These are phyloP conservation scores for Coleophora deauratella DNA, from an alignment of 2,888 invertebrate species.

Conservation along the genomic window DNA sequence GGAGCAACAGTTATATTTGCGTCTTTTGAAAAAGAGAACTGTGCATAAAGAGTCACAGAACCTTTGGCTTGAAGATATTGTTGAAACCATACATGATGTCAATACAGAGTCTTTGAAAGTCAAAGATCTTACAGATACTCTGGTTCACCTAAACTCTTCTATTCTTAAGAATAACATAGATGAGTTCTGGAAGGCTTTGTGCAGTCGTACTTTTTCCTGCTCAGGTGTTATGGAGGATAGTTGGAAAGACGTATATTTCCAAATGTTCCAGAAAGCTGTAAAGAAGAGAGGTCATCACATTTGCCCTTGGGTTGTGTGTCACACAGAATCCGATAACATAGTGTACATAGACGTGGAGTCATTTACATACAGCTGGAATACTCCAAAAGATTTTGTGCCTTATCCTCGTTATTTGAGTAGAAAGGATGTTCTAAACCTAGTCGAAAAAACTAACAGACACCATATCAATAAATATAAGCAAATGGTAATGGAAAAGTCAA, in stretches of 20 bases:
- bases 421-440: conserved; percentile 49
- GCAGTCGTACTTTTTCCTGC: conserved; percentile 34
- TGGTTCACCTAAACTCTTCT: conserved; percentile 58
- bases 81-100: conserved; percentile 59
- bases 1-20: conserved; percentile 68
- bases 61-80: conserved; percentile 75
- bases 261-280: conserved; percentile 57
- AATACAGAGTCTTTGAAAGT: conserved; percentile 63
- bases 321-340: conserved; percentile 64
- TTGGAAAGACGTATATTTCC: conserved; percentile 62
- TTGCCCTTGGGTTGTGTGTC: conserved; percentile 68
- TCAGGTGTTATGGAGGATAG: conserved; percentile 38
- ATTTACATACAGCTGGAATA: conserved; percentile 66
- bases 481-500: conserved; percentile 48
- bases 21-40: conserved; percentile 64
- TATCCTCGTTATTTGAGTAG: conserved; percentile 61
- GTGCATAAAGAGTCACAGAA: conserved; percentile 70
- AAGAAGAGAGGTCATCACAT: conserved; percentile 58
- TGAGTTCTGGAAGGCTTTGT: conserved; percentile 51
- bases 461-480: conserved; percentile 56
- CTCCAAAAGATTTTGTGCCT: conserved; percentile 66
- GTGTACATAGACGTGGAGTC: conserved; percentile 70
- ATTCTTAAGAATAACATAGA: conserved; percentile 52
- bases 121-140: conserved; percentile 55
- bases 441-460: conserved; percentile 61